Conservation (phyloP, 2,888 invertebrate species). For the Esperia sulphurella region DNA sequence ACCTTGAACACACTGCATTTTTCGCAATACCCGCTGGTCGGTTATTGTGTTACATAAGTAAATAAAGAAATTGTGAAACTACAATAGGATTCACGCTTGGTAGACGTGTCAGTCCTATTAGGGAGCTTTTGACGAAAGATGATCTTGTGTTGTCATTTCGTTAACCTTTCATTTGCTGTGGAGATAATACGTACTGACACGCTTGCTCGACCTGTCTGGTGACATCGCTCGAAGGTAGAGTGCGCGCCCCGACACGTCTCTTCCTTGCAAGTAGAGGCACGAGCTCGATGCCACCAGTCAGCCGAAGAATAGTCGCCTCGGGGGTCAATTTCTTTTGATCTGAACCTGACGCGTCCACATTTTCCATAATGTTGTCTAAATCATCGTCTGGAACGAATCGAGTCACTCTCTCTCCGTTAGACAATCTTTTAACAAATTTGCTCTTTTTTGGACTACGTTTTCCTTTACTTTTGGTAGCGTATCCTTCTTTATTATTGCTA, state of each 20-base stretch:
- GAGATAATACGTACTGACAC: slow-evolving; percentile 56
- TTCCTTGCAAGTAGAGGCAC: slow-evolving; percentile 86
- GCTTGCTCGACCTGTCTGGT: slow-evolving; percentile 62
- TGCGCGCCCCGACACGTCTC: slow-evolving; percentile 72
- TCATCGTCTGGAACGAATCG: slow-evolving; percentile 41
- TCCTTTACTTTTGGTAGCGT: slow-evolving; percentile 17
- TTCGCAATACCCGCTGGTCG: slow-evolving; percentile 15
- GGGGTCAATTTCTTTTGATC: slow-evolving; percentile 56
- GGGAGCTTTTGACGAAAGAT: slow-evolving; percentile 21
- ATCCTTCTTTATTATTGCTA: slow-evolving; percentile 21
- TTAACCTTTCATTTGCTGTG: slow-evolving; percentile 13
- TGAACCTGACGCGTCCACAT: slow-evolving; percentile 14
- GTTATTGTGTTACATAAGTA: slow-evolving; percentile 17
- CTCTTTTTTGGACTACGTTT: slow-evolving; percentile 47
- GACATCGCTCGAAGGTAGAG: slow-evolving; percentile 68
- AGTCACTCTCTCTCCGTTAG: slow-evolving; percentile 50
- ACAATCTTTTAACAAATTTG: slow-evolving; percentile 53
- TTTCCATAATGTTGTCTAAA: slow-evolving; percentile 20
- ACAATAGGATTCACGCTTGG: slow-evolving; percentile 15
- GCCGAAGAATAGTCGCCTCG: slow-evolving; percentile 54
- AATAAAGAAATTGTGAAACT: slow-evolving; percentile 18
- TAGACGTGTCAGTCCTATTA: slow-evolving; percentile 13
- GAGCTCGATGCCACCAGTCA: slow-evolving; percentile 86
- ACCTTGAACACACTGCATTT: slow-evolving; percentile 20
- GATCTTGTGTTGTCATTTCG: slow-evolving; percentile 19